Base-by-base conservation (phyloP, 2,113 vertebrate genomes). In the Notarius lentiginosus region DNA sequence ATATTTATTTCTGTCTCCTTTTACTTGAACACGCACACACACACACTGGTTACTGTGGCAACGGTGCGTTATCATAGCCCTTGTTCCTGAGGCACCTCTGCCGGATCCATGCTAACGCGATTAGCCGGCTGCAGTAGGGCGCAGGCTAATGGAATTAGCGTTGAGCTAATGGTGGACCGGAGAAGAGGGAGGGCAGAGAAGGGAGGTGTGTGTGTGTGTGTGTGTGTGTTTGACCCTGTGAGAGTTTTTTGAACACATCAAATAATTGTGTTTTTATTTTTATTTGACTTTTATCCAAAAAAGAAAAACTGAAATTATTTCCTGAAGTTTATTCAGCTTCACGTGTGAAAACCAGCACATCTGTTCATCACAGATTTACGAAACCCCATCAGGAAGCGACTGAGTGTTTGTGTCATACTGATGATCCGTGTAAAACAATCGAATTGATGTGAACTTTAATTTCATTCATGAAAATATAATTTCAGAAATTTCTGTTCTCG, bases 21-120 rank as follows among this genome's bases (percentile, higher is more conserved):
- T 77, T 73, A 83, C 56, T 65, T 51, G 30, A 56, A 47, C 85
- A 20, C 83, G 34, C 66, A 82, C 79, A 75, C 77, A 41, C 81
- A 5, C 70, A 22, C 63, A 27, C 88, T 17, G 91, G 95, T 96
- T 95, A 93, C 93, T 92, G 90, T 93, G 94, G 94, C 91, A 93
- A 95, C 93, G 87, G 82, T 79, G 91, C 85, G 91, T 91, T 88
- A 88, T 90, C 89, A 51, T 88, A 89, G 84, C 87, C 53, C 82
- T 86, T 86, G 82, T 87, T 91, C 91, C 88, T 89, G 73, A 84
- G 87, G 89, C 91, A 87, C 85, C 89, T 89, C 89, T 91, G 88
- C 88, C 95, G 96, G 95, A 99, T 99, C 98, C 97, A 99, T 99
- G 96, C 97, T 99, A 99, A 99, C 97, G 95, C 96, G 96, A 98